A percentile compares a stretch with the other conserved stretches of the same genome.
Evolutionary conservation across 2,888 invertebrate genomes (phyloP).

Genomic region (Scelioninae gen. 1): DNA sequence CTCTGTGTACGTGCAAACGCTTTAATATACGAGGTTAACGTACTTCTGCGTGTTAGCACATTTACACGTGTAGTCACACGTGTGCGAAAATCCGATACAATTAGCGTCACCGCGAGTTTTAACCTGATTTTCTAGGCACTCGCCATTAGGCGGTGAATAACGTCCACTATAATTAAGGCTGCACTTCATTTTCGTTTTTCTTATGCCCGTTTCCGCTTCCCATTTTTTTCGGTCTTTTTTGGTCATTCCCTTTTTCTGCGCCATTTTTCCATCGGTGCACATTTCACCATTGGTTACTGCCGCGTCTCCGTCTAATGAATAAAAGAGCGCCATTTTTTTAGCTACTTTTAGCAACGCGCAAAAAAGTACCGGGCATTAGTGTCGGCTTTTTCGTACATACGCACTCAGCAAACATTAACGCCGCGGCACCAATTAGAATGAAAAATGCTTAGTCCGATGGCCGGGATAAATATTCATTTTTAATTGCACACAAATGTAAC

Average conservation of each 20-base stretch:
- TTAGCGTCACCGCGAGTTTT: conserved; percentile 74
- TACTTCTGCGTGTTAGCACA: conserved; percentile 51
- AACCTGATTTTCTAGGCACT: conserved; percentile 73
- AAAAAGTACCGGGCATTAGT: conserved; percentile 40
- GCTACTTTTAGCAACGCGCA: conserved; percentile 27
- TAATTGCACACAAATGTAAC: conserved; percentile 16
- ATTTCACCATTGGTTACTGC: conserved; percentile 38
- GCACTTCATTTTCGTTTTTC: conserved; percentile 52
- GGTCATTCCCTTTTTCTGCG: conserved; percentile 1
- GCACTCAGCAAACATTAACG: conserved; percentile 42
- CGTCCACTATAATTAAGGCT: conserved; percentile 72
- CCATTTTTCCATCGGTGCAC: conserved; percentile 32
- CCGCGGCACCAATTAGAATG: conserved; percentile 37
- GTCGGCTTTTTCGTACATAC: conserved; percentile 18
- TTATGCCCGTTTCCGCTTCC: no score
- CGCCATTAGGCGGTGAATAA: conserved; percentile 74
- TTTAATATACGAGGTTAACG: conserved; percentile 59
- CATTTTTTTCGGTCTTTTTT: conserved; percentile 4
- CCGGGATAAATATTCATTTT: conserved; percentile 39
- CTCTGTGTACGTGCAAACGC: conserved; percentile 51
- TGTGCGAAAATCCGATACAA: conserved; percentile 73
- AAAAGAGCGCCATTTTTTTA: conserved; percentile 50
- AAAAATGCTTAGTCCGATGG: conserved; percentile 39
- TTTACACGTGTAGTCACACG: conserved; percentile 57
- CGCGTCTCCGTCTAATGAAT: conserved; percentile 55